A percentile compares a stretch with the other conserved stretches of the same genome.
Conservation (phyloP, 2,888 invertebrate genomes). For the Brenthis hecate region DNA sequence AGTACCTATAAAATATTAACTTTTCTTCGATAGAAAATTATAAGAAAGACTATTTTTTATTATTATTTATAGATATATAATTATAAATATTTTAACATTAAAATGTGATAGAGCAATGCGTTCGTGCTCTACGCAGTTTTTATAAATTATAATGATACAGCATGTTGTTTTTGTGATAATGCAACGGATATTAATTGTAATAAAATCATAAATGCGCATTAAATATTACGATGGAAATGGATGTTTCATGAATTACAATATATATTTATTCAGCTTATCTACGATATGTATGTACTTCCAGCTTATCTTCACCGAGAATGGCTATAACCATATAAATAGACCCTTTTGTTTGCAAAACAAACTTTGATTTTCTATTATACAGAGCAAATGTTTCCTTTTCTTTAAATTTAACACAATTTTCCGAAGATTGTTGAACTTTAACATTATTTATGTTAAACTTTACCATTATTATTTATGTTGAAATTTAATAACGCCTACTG, state of each 20-base stretch:
- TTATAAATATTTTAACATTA: too few species aligned
- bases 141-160: too few species aligned
- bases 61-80: too few species aligned
- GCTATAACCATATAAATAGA: conserved; percentile 17
- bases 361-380: conserved; percentile 31
- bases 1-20: too few species aligned
- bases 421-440: conserved; percentile 20
- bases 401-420: conserved; percentile 28
- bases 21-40: too few species aligned
- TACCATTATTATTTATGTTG: conserved; percentile 16
- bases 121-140: too few species aligned
- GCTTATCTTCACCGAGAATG: conserved; percentile 19
- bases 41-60: too few species aligned
- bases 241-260: neutral
- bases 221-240: conserved; percentile 1
- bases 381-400: conserved; percentile 28
- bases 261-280: conserved; percentile 5
- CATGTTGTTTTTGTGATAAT: too few species aligned
- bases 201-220: neutral
- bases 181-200: too few species aligned
- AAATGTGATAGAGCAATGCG: too few species aligned
- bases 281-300: neutral
- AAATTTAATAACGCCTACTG: neutral
- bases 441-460: conserved; percentile 14
- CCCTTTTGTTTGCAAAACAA: conserved; percentile 30